Conservation (phyloP, 92 coral and sea anemone genomes). For the Umimayanthus chanpuru region DNA sequence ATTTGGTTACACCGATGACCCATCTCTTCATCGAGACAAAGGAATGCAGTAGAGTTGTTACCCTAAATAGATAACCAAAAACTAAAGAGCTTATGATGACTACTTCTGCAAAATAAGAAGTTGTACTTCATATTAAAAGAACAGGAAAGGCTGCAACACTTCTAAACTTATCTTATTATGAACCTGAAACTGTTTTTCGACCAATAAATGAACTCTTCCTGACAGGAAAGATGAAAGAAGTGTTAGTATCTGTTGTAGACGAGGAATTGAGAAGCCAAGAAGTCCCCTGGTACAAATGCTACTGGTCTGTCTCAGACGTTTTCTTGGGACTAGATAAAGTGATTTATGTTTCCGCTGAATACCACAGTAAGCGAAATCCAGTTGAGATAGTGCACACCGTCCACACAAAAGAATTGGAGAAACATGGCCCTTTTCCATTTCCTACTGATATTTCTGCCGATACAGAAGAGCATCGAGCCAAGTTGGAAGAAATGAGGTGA, state of each 20-base stretch:
- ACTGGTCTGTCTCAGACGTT: conserved; percentile 28
- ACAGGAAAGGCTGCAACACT: conserved; percentile 49
- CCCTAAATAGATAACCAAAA: conserved; percentile 28
- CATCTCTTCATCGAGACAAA: conserved; percentile 54
- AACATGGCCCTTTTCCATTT: conserved; percentile 45
- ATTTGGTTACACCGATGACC: conserved; percentile 59
- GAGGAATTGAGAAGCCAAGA: conserved; percentile 49
- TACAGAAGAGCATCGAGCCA: conserved; percentile 35
- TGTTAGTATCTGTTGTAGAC: conserved; percentile 46
- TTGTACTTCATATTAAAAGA: conserved; percentile 46
- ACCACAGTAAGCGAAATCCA: conserved; percentile 56
- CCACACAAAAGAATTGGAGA: conserved; percentile 38
- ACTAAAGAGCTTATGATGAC: conserved; percentile 46
- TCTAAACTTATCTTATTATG: conserved; percentile 47
- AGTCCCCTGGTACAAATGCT: conserved; percentile 50
- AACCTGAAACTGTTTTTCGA: conserved; percentile 54
- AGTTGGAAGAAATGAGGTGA: conserved; percentile 41
- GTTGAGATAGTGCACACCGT: conserved; percentile 54
- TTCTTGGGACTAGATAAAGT: conserved; percentile 41
- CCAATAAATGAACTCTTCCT: conserved; percentile 49
- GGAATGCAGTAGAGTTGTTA: conserved; percentile 37
- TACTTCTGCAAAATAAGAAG: conserved; percentile 34
- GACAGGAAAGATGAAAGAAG: conserved; percentile 48
- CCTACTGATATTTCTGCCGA: conserved; percentile 41
- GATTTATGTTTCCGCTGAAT: conserved; percentile 50